Conservation (phyloP, 2,797 vertebrate species). For the Aphelocoma californica region DNA sequence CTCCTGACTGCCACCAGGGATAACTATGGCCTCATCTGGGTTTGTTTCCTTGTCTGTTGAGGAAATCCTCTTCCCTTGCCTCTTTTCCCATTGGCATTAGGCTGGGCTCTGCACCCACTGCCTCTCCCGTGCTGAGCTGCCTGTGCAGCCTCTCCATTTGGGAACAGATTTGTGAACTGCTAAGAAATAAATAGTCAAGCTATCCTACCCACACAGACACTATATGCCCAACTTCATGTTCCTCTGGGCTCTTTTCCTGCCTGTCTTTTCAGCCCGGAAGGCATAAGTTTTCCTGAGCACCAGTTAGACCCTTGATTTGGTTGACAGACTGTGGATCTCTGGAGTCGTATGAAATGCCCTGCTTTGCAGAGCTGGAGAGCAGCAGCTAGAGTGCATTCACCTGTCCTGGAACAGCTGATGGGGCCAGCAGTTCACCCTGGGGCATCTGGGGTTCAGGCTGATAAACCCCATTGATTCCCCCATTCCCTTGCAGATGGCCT, state of each 20-base stretch:
- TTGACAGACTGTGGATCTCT: background rate
- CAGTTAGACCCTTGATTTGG: background rate
- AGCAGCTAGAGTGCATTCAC: background rate
- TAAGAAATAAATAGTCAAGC: background rate
- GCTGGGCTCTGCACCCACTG: background rate
- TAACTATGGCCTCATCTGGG: background rate
- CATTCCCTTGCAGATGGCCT: background rate
- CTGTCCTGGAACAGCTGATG: background rate
- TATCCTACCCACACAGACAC: background rate
- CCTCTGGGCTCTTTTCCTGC: background rate
- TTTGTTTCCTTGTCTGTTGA: background rate
- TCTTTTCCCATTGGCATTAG: background rate
- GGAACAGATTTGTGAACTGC: background rate
- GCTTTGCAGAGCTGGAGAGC: background rate
- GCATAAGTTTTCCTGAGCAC: background rate
- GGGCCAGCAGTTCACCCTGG: background rate
- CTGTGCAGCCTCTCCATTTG: background rate
- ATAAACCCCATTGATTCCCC: rapidly evolving
- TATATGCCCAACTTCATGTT: background rate
- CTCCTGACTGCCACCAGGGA: background rate
- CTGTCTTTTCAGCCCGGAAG: background rate
- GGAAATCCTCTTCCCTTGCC: background rate
- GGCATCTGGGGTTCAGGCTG: background rate
- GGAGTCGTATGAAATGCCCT: background rate
- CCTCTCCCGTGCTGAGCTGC: background rate